A percentile compares a stretch with the other conserved stretches of the same genome.
Conservation (phyloP, 2,797 vertebrate species). For the Streptopelia turtur region DNA sequence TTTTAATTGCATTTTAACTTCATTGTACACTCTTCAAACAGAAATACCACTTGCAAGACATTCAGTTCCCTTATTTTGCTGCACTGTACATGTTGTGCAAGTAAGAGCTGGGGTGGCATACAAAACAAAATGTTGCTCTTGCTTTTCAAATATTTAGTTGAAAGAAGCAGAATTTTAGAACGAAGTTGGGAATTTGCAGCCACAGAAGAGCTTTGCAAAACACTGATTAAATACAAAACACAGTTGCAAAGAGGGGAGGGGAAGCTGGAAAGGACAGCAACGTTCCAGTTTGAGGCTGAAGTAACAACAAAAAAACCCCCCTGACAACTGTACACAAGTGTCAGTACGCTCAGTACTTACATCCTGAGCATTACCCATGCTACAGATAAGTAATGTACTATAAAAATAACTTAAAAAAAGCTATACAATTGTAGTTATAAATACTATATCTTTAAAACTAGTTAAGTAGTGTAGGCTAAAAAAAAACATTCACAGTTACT, state of each 20-base stretch:
- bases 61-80: slow-evolving; percentile 37
- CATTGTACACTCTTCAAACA: slow-evolving; percentile 64
- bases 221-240: neutral
- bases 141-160: slow-evolving; percentile 22
- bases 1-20: slow-evolving; percentile 76
- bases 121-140: slow-evolving; percentile 41
- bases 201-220: neutral
- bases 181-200: slow-evolving; percentile 19
- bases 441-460: slow-evolving; percentile 78
- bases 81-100: slow-evolving; percentile 25
- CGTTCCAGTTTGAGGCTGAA: slow-evolving; percentile 68
- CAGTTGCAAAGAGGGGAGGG: neutral
- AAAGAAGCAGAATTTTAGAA: slow-evolving; percentile 25
- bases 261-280: neutral
- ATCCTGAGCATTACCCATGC: slow-evolving; percentile 47
- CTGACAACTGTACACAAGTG: slow-evolving; percentile 37
- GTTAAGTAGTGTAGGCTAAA: slow-evolving; percentile 72
- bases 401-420: slow-evolving; percentile 82
- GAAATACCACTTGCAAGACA: slow-evolving; percentile 52
- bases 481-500: slow-evolving; percentile 80
- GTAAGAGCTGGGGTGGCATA: slow-evolving; percentile 15
- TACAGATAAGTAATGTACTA: slow-evolving; percentile 67
- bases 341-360: slow-evolving; percentile 34
- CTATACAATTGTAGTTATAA: slow-evolving; percentile 82
- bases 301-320: neutral